Evolutionary conservation across 2,888 invertebrate species (phyloP), one percentile per base, ranked within the genome.

Genomic region (Prosopocoilus inquinatus): DNA sequence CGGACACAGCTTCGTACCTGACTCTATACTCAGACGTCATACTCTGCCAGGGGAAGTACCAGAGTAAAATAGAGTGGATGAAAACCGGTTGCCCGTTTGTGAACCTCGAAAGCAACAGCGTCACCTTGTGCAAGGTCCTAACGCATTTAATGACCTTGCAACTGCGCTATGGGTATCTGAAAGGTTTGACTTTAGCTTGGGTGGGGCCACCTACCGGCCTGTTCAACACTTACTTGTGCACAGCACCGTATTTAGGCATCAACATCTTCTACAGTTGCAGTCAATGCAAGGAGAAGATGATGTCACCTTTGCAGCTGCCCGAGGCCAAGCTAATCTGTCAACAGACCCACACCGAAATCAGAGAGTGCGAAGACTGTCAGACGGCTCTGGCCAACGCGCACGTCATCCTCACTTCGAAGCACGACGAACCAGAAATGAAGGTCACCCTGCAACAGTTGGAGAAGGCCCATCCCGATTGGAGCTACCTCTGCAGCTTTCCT

Each of bases 111-210:
- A 46, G 46, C 16, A 16, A 9, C 2, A 43, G 39, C 5, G 49
- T 46, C 16, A 49, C 43, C 16, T 34, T 45, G 2, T 12, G 50
- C 16, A 32, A 53, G 16, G 32, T 28, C 4, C 20, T 57, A 12
- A 28, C 53, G 5, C 53, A 57, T 50, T 33, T 57, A 3, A 53
- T 57, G 53, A 41, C 50, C n/a, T 36, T 53, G 9, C 48, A 48
- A 9, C 11, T 28, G 28, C 32, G 36, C 20, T 53, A 46, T 36
- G 48, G 48, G 2, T 15, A 28, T 9, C 20, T 57, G 16, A 9
- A 38, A 32, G 50, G 50, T 3, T 15, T 57, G 20, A 57, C 46
- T 12, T 45, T 57, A 32, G 45, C 49, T 13, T 53, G 50, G 50
- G 13, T 57, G 8, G 57, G 57, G 1, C 39, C 39, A 9, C 53